Evolutionary conservation across 2,888 invertebrate species (phyloP).

Genomic region (Cryptops parisi): DNA sequence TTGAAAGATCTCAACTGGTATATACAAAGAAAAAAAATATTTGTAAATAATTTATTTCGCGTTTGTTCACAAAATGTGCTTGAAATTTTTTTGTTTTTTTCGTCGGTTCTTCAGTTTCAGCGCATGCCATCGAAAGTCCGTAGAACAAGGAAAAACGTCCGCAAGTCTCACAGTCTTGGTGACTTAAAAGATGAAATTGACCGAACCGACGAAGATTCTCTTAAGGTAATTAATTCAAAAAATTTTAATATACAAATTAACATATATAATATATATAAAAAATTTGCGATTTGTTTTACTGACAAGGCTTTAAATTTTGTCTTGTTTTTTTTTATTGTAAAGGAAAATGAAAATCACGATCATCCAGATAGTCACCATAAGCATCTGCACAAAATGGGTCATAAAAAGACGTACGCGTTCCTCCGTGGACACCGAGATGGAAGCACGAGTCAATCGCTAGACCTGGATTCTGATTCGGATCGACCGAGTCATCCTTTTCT

Average conservation of each 20-base stretch:
- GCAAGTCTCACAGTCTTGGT: slow-evolving; percentile 14
- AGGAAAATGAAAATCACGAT: slow-evolving; percentile 2
- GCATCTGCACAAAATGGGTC: neutral
- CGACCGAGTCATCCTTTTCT: slow-evolving; percentile 13
- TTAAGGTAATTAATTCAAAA: slow-evolving; percentile 16
- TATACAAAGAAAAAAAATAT: neutral
- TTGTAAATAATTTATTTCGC: neutral
- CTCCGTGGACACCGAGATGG: neutral
- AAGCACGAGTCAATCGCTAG: slow-evolving; percentile 11
- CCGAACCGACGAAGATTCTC: slow-evolving; percentile 12
- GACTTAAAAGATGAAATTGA: slow-evolving; percentile 5
- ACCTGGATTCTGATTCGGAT: slow-evolving; percentile 10
- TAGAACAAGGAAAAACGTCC: slow-evolving; percentile 10
- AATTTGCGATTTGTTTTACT: no score
- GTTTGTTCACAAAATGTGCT: neutral
- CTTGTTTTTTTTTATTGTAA: neutral
- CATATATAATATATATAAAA: no score
- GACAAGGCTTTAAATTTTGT: no score
- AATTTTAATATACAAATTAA: no score
- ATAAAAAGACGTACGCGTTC: neutral
- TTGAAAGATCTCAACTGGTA: slow-evolving; percentile 16
- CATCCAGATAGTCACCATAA: neutral
- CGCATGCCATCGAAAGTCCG: slow-evolving; percentile 13
- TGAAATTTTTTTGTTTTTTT: neutral
- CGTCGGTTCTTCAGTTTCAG: slow-evolving; percentile 8